A percentile compares a stretch with the other conserved stretches of the same genome.
phyloP scores from a whole-genome alignment of 2,888 invertebrate genomes.

The Orthosia gothica region DNA sequence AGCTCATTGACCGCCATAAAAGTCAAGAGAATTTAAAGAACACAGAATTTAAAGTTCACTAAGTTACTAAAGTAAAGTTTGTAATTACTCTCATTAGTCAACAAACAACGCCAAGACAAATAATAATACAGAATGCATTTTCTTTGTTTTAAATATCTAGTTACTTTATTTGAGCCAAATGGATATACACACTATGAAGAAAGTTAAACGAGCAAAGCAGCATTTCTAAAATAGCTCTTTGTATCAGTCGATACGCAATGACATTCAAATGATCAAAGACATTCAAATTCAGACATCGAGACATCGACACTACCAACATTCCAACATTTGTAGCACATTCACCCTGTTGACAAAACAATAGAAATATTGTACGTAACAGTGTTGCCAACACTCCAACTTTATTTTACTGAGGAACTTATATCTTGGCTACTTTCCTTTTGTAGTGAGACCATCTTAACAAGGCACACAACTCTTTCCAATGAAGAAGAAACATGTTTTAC shows the following conservation, averaged over 20 bases:
- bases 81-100: neutral
- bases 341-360: constrained; percentile 35
- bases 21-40: neutral
- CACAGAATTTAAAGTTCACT: neutral
- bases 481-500: constrained; percentile 31
- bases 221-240: constrained; percentile 24
- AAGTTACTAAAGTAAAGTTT: neutral
- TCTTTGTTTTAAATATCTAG: constrained; percentile 14
- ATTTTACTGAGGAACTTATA: constrained; percentile 45
- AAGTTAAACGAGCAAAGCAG: constrained; percentile 10
- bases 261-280: constrained; percentile 44
- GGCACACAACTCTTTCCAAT: constrained; percentile 7
- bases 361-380: constrained; percentile 43
- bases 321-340: constrained; percentile 19
- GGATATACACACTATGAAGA: neutral
- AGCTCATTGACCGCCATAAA: neutral
- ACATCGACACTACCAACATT: neutral
- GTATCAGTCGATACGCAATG: constrained; percentile 18
- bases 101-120: neutral
- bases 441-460: constrained; percentile 23
- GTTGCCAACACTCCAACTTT: constrained; percentile 42
- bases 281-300: constrained; percentile 20
- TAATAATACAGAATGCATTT: neutral
- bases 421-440: constrained; percentile 23
- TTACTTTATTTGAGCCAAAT: constrained; percentile 3